Base-by-base conservation (phyloP, 2,888 invertebrate genomes). In the Platypus cylindrus region DNA sequence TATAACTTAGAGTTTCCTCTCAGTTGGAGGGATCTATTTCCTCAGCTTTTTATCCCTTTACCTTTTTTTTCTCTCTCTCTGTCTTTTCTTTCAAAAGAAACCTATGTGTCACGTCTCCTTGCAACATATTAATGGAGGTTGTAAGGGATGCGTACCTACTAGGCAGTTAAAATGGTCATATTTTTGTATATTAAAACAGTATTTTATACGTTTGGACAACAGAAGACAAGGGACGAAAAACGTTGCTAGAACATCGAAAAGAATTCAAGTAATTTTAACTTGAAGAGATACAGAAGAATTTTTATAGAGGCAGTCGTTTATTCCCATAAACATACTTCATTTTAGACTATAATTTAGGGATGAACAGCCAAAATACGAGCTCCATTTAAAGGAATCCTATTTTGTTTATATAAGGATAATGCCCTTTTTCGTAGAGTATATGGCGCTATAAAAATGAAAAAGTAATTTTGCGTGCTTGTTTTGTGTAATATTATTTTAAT, bases 391-490 rank as follows among this genome's bases (percentile, higher is more conserved):
- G 32, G 38, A 40, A 37, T 40, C 40, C 40, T 43, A 43, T 43
- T 43, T 43, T 43, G 43, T 43, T 43, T 43, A 43, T 43, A 43
- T 34, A 43, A 43, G 25, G 37, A 43, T 43, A 43, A 43, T 43
- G 43, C 43, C 40, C 32, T 40, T 32, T 30, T n/a, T n/a, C n/a
- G 28, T 33, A 32, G 26, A 43, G 43, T 40, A 35, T 43, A 43
- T 40, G 40, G 39, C 30, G 40, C 40, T 40, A 43, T 43, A 43
- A 43, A 43, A 40, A 43, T 38, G 43, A 43, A 43, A 43, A 43
- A 43, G 43, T 43, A 43, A 43, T 43, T 43, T 34, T 43, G 38
- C 40, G 40, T 43, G 43, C 43, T 43, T 43, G 40, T 43, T 40
- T 43, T 40, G 37, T 30, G 40, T 43, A 38, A 43, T 43, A 43